Evolutionary conservation across 2,888 invertebrate species (phyloP), one percentile per base, ranked within the genome.

Genomic region (Amblyjoppa proteus): DNA sequence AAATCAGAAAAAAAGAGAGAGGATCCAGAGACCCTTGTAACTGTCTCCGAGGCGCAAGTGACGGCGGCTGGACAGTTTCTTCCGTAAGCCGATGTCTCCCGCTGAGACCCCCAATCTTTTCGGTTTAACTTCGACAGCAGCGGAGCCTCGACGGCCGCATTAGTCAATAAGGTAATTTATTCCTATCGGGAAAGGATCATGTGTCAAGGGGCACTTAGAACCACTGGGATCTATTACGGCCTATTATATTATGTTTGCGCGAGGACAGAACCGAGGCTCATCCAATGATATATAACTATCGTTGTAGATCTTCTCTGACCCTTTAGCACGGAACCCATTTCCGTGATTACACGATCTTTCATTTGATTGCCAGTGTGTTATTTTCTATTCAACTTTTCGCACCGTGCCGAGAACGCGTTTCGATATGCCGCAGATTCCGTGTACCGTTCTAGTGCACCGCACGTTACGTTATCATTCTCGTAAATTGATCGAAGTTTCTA

Each of bases 281-380:
- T 45, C 45, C 13, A 16, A 16, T 45, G 16, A 45, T 45, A 1
- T 13, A 45, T 13, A 41, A 41, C 41, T 41, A 41, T 41, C 41
- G 0, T 41, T 31, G 56, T 56, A 11, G 28, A 25, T n/a, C 3
- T 20, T 74, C 28, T 45, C 2, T n/a, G 31, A 0, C 49, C 31
- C 61, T 75, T 45, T 34, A n/a, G 49, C 49, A 3, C 45, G 16
- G 9, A 75, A 64, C 28, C 75, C 31, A 34, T 45, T 64, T 11
- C 61, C 13, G 49, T 74, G 64, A 64, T 64, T 49, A 64, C 31
- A n/a, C 31, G 45, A n/a, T 45, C n/a, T n/a, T 58, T 61, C 31
- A n/a, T 45, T 41, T n/a, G 61, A 61, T 64, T 31, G 61, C 20
- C 34, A 45, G 51, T 49, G 4, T 28, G 28, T 64, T 75, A 31